Percentiles rank a stretch among this genome's conserved stretches.
phyloP scores from a whole-genome alignment of 2,797 vertebrate genomes.

The Adelosebastes latens region DNA sequence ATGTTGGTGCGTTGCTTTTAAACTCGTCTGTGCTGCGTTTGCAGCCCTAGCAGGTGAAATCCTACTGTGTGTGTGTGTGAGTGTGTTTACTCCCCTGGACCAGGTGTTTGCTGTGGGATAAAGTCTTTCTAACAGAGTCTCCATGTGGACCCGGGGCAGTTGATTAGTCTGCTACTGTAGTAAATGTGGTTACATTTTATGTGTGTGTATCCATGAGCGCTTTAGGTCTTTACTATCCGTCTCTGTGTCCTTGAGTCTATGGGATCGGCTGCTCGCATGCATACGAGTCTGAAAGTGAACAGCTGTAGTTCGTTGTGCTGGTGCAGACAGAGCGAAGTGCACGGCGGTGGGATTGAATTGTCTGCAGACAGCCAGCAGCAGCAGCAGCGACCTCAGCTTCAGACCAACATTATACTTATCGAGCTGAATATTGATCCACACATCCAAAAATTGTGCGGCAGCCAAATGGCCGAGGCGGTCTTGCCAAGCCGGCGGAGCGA shows the following conservation, averaged over 20 bases:
- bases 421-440: constrained; percentile 56
- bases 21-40: neutral
- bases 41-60: neutral
- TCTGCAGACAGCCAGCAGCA: constrained; percentile 26
- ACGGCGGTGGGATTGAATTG: constrained; percentile 8
- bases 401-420: constrained; percentile 33
- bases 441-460: constrained; percentile 23
- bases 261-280: neutral
- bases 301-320: constrained; percentile 12
- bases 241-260: neutral
- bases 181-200: neutral
- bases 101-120: constrained; percentile 57
- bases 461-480: constrained; percentile 22
- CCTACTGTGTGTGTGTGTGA: neutral
- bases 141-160: neutral
- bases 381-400: constrained; percentile 19
- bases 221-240: neutral
- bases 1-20: neutral
- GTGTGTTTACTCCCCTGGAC: constrained; percentile 35
- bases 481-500: constrained; percentile 6
- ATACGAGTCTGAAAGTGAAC: constrained; percentile 1
- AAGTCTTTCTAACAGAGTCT: neutral
- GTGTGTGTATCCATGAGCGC: neutral
- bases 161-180: constrained; percentile 15
- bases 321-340: constrained; percentile 3